A percentile compares a stretch with the other conserved stretches of the same genome.
These are phyloP conservation scores for Limonius californicus DNA, from an alignment of 1,140 invertebrate genomes.

Conservation along the genomic window DNA sequence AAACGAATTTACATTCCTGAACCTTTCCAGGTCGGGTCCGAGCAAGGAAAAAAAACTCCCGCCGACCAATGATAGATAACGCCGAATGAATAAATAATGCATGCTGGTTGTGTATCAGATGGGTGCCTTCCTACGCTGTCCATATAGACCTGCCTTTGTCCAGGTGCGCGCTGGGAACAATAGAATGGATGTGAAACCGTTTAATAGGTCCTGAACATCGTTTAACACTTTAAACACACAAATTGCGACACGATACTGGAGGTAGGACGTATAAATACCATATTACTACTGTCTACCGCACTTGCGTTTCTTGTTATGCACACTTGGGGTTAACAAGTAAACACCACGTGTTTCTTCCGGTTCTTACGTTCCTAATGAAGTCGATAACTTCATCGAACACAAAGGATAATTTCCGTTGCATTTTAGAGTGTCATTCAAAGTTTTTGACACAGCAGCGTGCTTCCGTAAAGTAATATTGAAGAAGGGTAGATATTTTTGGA, in stretches of 20 bases:
- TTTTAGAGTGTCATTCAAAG: too few relatives aligned
- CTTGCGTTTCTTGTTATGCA: neutral
- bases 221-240: conserved; percentile 9
- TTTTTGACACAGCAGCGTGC: too few relatives aligned
- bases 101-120: neutral
- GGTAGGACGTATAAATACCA: neutral
- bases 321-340: neutral
- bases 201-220: conserved; percentile 6
- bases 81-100: conserved; percentile 8
- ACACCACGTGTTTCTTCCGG: conserved; percentile 4
- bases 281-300: neutral
- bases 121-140: conserved; percentile 1
- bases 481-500: too few relatives aligned
- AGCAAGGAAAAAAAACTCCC: neutral
- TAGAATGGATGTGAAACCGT: conserved; percentile 6
- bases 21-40: too few relatives aligned
- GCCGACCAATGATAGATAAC: conserved; percentile 6
- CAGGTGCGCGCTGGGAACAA: conserved; percentile 1
- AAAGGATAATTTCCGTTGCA: too few relatives aligned
- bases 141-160: conserved; percentile 5
- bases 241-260: neutral
- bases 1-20: too few relatives aligned
- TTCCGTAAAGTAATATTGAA: too few relatives aligned
- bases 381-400: too few relatives aligned
- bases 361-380: too few relatives aligned